Conservation (phyloP, 1,140 invertebrate species). For the Episyrphus balteatus region DNA sequence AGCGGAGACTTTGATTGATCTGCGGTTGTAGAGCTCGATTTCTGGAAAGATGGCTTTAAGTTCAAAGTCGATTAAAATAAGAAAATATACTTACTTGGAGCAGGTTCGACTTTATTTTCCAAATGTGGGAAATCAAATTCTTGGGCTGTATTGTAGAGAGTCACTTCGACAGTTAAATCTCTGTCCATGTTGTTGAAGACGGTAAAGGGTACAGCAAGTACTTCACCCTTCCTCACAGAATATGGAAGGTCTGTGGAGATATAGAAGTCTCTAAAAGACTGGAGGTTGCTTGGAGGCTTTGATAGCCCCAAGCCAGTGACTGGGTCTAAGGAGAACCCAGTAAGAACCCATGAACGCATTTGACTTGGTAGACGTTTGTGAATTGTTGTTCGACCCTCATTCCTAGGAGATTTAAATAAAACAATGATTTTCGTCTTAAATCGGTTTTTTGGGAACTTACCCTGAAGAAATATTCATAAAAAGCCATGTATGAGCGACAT, state of each 20-base stretch:
- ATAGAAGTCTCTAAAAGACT: conserved; percentile 82
- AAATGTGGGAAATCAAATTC: conserved; percentile 74
- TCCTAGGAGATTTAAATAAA: conserved; percentile 1
- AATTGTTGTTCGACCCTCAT: conserved; percentile 36
- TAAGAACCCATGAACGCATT: conserved; percentile 85
- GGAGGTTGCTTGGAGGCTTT: conserved; percentile 55
- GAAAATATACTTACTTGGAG: conserved; percentile 37
- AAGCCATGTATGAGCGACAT: conserved; percentile 69
- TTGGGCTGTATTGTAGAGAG: conserved; percentile 67
- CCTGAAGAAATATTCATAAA: conserved; percentile 70
- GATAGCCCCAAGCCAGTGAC: conserved; percentile 76
- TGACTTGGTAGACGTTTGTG: conserved; percentile 62
- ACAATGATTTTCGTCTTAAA: neutral
- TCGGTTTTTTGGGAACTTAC: too few relatives aligned
- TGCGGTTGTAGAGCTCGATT: conserved; percentile 53
- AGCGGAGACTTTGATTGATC: conserved; percentile 51
- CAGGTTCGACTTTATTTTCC: conserved; percentile 44
- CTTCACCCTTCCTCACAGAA: conserved; percentile 81
- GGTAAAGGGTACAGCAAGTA: conserved; percentile 77
- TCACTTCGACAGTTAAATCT: conserved; percentile 69
- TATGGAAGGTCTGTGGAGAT: conserved; percentile 74
- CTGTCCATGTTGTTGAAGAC: conserved; percentile 84
- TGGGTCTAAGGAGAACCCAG: conserved; percentile 83
- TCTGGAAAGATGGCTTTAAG: conserved; percentile 40
- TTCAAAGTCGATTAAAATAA: neutral